Conservation (phyloP, 2,797 vertebrate species). For the Enteromius anoplus region DNA sequence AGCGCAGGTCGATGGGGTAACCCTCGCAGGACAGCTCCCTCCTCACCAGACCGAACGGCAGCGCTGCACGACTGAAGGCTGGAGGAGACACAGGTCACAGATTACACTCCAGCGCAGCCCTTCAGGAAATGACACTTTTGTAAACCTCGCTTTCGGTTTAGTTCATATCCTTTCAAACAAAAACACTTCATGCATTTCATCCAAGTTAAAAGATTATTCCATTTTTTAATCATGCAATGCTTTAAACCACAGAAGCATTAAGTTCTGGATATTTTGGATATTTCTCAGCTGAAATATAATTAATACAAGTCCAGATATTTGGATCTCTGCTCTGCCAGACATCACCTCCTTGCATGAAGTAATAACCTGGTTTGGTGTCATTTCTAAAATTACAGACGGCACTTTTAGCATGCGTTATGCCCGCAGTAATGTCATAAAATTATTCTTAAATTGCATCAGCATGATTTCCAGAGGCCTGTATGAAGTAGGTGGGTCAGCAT, state of each 20-base stretch:
- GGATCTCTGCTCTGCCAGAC: not conserved
- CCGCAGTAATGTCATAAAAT: not conserved
- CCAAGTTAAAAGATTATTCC: too few species aligned
- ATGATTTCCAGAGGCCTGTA: not conserved
- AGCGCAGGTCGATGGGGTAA: slow-evolving; percentile 97
- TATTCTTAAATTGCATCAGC: not conserved
- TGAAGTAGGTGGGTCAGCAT: not conserved
- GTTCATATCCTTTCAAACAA: too few species aligned
- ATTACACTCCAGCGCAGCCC: too few species aligned
- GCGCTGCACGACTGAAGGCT: slow-evolving; percentile 95
- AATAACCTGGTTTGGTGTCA: slow-evolving; percentile 14
- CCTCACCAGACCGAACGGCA: slow-evolving; percentile 95
- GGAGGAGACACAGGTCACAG: slow-evolving; percentile 22
- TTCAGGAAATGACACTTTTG: not conserved
- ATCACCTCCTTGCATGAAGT: not conserved
- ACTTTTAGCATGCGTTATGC: not conserved
- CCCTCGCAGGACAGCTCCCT: slow-evolving; percentile 97
- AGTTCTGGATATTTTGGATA: not conserved
- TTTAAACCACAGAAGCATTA: not conserved
- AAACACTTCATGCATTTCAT: too few species aligned
- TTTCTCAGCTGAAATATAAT: not conserved
- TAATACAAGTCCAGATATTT: slow-evolving; percentile 1
- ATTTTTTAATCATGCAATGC: not conserved
- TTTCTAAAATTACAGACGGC: slow-evolving; percentile 6
- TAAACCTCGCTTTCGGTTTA: not conserved